Evolutionary conservation across 2,113 vertebrate species (phyloP).

Genomic region (Corynorhinus townsendii): DNA sequence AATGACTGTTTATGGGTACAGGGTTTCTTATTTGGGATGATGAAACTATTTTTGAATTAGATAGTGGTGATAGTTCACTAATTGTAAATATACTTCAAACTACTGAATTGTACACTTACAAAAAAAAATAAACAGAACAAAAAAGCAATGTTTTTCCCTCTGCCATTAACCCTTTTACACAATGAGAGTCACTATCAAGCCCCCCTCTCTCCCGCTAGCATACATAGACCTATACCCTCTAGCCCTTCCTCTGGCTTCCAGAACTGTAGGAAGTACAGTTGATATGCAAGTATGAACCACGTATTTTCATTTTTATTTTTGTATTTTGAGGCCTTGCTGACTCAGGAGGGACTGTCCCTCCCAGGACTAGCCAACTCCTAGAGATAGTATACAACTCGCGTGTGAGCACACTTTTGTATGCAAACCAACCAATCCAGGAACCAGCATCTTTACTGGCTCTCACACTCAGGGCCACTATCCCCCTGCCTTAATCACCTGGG

Average conservation of each 20-base stretch:
- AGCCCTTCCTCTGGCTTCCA: not conserved
- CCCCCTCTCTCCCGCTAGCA: too few relatives aligned
- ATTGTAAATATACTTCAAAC: not conserved
- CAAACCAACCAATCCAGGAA: not conserved
- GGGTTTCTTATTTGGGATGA: not conserved
- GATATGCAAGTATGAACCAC: not conserved
- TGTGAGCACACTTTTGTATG: not conserved
- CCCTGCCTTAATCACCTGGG: too few relatives aligned
- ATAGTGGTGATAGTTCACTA: not conserved
- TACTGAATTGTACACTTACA: not conserved
- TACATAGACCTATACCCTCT: not conserved
- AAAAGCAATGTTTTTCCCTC: not conserved
- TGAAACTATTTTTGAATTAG: slow-evolving; percentile 4
- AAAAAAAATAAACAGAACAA: not conserved
- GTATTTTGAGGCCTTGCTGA: not conserved
- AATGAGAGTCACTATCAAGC: not conserved
- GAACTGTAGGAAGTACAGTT: not conserved
- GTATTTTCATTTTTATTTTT: not conserved
- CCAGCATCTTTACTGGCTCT: not conserved
- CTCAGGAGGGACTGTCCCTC: not conserved
- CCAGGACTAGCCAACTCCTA: not conserved
- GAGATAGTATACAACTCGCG: not conserved
- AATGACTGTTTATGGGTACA: not conserved
- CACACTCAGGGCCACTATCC: not conserved
- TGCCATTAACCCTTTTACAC: not conserved